Percentiles rank a stretch among this genome's conserved stretches.
phyloP scores from a whole-genome alignment of 2,888 invertebrate genomes.

The Thyatira batis region DNA sequence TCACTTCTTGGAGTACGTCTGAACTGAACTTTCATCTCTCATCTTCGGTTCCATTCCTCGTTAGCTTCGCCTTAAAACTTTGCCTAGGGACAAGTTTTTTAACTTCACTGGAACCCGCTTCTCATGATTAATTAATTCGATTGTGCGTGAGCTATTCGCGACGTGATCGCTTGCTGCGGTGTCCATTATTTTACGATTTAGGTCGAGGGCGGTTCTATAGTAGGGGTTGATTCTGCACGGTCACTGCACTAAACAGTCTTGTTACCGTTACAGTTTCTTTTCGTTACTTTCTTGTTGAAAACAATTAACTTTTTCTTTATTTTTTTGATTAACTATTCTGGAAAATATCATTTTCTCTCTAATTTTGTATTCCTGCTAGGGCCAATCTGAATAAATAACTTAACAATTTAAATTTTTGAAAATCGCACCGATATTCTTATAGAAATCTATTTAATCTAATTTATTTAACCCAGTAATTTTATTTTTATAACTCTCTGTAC shows the following conservation, averaged over 20 bases:
- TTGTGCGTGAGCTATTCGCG: constrained; percentile 74
- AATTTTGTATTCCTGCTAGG: too few species aligned
- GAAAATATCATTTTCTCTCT: not conserved
- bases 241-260: constrained; percentile 70
- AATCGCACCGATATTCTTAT: too few species aligned
- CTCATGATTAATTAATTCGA: constrained; percentile 81
- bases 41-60: constrained; percentile 71
- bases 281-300: constrained; percentile 51
- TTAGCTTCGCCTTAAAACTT: constrained; percentile 80
- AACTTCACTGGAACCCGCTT: constrained; percentile 66
- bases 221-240: constrained; percentile 69
- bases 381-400: too few species aligned
- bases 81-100: constrained; percentile 69
- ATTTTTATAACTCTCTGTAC: too few species aligned
- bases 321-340: not conserved
- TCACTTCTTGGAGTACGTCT: constrained; percentile 39
- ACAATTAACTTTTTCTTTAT: constrained; percentile 43
- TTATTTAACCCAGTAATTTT: too few species aligned
- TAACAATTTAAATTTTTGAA: too few species aligned
- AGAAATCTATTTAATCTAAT: not conserved
- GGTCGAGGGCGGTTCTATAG: constrained; percentile 57
- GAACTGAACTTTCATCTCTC: constrained; percentile 76
- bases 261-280: constrained; percentile 60
- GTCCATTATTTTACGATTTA: constrained; percentile 74
- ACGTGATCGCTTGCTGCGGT: constrained; percentile 61